Percentiles rank a stretch among this genome's conserved stretches.
Conservation (phyloP, 2,797 vertebrate species). For the Hypotaenidia okinawae region DNA sequence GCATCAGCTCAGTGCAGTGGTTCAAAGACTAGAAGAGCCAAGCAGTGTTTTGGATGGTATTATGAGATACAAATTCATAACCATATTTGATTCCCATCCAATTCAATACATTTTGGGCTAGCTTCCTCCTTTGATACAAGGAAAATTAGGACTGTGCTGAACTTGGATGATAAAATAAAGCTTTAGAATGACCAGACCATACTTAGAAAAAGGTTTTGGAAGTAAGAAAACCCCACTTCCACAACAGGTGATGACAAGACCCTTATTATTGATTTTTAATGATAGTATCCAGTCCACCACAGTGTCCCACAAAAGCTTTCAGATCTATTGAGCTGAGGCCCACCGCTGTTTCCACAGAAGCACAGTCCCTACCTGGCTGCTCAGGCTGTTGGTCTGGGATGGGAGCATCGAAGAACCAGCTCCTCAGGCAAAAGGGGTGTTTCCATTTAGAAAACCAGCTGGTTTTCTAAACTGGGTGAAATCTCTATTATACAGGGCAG, state of each 20-base stretch:
- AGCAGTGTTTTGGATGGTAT: neutral
- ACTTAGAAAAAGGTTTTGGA: neutral
- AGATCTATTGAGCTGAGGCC: neutral
- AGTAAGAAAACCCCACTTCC: neutral
- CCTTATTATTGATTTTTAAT: neutral
- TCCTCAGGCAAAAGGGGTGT: neutral
- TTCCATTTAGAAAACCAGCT: neutral
- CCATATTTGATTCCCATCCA: neutral
- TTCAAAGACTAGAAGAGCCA: neutral
- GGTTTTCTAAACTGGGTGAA: neutral
- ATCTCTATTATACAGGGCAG: neutral
- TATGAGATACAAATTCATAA: neutral
- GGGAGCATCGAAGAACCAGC: neutral
- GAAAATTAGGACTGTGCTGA: neutral
- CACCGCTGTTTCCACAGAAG: neutral
- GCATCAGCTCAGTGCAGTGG: neutral
- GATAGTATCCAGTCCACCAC: neutral
- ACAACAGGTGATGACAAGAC: neutral
- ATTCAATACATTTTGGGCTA: neutral
- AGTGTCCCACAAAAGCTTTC: too few species aligned
- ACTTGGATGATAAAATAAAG: neutral
- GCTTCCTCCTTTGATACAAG: neutral
- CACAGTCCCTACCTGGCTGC: neutral
- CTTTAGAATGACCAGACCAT: neutral
- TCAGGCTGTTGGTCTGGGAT: neutral